phyloP scores from a whole-genome alignment of 2,797 vertebrate species.

The Nyctalus aviator region DNA sequence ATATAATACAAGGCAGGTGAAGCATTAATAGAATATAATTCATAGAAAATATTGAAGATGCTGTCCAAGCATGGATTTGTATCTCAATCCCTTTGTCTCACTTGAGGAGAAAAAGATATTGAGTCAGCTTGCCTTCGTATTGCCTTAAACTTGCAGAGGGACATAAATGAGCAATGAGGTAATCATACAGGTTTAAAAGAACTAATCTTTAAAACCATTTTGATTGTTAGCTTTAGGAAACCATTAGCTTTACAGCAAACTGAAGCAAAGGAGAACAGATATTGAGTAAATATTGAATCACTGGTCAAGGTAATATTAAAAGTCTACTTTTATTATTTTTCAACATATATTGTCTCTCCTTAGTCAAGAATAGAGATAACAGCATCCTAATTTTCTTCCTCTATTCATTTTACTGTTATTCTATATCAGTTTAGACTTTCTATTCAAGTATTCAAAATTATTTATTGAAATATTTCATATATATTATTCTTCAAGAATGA shows the following conservation, averaged over 20 bases:
- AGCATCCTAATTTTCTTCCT: not conserved
- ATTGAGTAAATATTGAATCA: not conserved
- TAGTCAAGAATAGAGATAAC: not conserved
- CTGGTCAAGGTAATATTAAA: not conserved
- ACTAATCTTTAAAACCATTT: not conserved
- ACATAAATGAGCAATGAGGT: not conserved
- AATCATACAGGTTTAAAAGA: not conserved
- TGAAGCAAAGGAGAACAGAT: not conserved
- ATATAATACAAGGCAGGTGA: not conserved
- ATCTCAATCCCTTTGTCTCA: not conserved
- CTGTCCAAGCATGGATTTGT: not conserved
- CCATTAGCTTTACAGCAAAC: not conserved
- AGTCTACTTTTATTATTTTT: not conserved
- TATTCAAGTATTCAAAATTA: conserved; percentile 28
- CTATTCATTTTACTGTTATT: not conserved
- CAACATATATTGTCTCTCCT: not conserved
- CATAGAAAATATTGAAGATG: not conserved
- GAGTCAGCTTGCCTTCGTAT: not conserved
- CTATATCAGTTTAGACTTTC: not conserved
- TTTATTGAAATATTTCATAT: not conserved
- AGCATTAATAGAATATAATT: not conserved
- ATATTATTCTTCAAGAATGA: not conserved
- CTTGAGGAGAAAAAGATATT: not conserved
- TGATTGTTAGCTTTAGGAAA: not conserved
- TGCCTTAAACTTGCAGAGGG: not conserved